Evolutionary conservation across 1,140 invertebrate species (phyloP), one percentile per base, ranked within the genome.

Genomic region (Zaprionus gabonicus): DNA sequence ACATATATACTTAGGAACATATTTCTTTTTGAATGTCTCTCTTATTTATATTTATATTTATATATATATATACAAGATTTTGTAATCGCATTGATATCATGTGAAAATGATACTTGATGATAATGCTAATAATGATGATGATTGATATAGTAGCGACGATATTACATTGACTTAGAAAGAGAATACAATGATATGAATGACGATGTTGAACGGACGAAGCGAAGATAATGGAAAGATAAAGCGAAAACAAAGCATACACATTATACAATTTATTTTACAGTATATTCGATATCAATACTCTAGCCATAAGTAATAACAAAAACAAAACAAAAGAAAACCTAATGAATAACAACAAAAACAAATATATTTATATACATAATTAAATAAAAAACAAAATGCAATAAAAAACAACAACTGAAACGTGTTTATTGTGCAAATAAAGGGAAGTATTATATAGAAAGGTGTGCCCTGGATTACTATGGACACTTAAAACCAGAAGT

Each of bases 331-430:
- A 68, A 15, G 6, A 46, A 51, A 51, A 25, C 23, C 46, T 51
- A 51, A 51, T 51, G 23, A 51, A 51, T 51, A 71, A 83, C 74
- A 27, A 78, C 67, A 80, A 86, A 86, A 74, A 74, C 71, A 75
- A 84, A 88, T 90, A 90, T 88, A 88, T 88, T 88, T 88, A 88
- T 88, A 90, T 88, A 88, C 84, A 84, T 90, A 90, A 90, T 82
- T 80, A 82, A 90, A 90, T 84, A 85, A 84, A 74, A 66, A 66
- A 73, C 41, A 67, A 76, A 70, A 81, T 81, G 68, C 78, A 78
- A 80, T 78, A 74, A 62, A 87, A 81, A 68, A 80, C 60, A 70
- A 60, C 7, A 9, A 46, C 1, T 17, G 4, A 56, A 28, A 41
- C n/a, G 41, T 41, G 27, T 56, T 66, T 1, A 63, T 46, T 34